Conservation (phyloP, 2,113 vertebrate species). For the Prolemur simus region DNA sequence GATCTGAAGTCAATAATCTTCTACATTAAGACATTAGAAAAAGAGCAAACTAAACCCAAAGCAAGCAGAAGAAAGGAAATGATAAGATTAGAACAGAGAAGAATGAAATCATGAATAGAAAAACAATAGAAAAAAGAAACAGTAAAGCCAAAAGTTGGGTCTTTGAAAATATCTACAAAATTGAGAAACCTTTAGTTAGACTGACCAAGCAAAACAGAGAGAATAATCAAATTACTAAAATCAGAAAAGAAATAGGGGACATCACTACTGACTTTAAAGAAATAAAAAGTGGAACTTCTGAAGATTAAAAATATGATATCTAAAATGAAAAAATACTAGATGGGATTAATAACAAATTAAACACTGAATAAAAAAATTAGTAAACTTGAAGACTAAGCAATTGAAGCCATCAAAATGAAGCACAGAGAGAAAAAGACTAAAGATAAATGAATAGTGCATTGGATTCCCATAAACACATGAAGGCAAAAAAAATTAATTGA, state of each 20-base stretch:
- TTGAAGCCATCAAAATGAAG: neutral
- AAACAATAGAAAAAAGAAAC: conserved; percentile 22
- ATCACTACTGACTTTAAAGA: neutral
- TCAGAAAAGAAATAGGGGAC: neutral
- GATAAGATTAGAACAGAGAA: neutral
- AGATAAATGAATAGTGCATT: neutral
- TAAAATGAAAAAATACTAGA: conserved; percentile 1
- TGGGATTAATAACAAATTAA: neutral
- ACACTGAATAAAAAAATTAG: neutral
- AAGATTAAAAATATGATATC: neutral
- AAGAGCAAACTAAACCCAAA: conserved; percentile 7
- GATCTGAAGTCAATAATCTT: neutral
- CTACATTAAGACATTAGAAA: conserved; percentile 18
- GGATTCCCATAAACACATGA: neutral
- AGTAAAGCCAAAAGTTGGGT: neutral
- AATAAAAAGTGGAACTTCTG: neutral
- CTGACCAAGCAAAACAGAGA: conserved; percentile 7
- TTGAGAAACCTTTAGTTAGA: neutral
- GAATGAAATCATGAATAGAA: neutral
- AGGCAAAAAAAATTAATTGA: neutral
- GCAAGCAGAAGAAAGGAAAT: conserved; percentile 12
- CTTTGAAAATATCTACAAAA: conserved; percentile 8
- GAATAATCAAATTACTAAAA: conserved; percentile 12
- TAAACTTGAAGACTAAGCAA: conserved; percentile 27
- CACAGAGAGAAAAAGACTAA: neutral